A percentile compares a stretch with the other conserved stretches of the same genome.
phyloP scores from a whole-genome alignment of 2,888 invertebrate species.

The Eueremaeus valkanovi region DNA sequence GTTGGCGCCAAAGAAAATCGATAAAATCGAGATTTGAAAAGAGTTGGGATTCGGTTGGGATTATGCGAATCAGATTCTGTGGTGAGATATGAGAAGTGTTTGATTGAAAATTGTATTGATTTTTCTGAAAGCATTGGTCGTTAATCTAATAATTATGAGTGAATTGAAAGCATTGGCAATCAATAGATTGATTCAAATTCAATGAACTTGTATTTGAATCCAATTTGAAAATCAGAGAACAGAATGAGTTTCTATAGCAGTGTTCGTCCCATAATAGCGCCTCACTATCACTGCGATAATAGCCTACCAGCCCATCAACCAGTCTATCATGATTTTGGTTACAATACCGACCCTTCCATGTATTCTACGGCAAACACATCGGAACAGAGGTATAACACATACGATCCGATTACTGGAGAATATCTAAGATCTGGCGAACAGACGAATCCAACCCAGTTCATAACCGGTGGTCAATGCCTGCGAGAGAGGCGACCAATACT shows the following conservation, averaged over 20 bases:
- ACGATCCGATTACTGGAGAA: conserved; percentile 38
- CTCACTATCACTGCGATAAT: conserved; percentile 32
- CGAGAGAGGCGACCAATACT: conserved; percentile 36
- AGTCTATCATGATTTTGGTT: not conserved
- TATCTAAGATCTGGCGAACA: conserved; percentile 4
- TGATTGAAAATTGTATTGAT: too few species aligned
- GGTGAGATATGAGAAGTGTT: too few species aligned
- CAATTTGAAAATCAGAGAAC: too few species aligned
- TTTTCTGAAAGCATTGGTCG: too few species aligned
- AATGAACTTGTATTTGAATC: too few species aligned
- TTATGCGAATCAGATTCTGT: too few species aligned
- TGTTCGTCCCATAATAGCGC: conserved; percentile 33
- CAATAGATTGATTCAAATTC: too few species aligned
- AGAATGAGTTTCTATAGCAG: conserved; percentile 5
- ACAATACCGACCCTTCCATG: not conserved
- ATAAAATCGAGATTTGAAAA: too few species aligned
- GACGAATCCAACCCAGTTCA: not conserved
- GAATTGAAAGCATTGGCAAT: too few species aligned
- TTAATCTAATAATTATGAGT: too few species aligned
- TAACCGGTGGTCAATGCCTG: not conserved
- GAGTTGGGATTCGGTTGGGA: too few species aligned
- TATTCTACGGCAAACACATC: not conserved
- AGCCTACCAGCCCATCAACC: not conserved
- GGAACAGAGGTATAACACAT: not conserved
- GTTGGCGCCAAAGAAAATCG: too few species aligned